Evolutionary conservation across 2,113 vertebrate genomes (phyloP), one percentile per base, ranked within the genome.

Genomic region (Pterophyllum scalare): DNA sequence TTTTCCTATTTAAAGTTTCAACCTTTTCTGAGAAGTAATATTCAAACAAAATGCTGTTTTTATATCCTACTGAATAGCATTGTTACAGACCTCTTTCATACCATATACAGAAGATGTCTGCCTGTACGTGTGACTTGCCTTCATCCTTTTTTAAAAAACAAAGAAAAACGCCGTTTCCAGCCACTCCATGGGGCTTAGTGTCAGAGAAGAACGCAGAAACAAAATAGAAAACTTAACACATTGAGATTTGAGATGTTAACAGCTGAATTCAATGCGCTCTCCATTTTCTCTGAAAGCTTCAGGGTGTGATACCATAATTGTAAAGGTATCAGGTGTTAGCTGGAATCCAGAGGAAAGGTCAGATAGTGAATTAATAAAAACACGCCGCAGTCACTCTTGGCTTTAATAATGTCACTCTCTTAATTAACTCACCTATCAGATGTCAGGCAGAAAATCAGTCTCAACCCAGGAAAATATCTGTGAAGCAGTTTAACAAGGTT

Each of bases 351-450:
- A 79, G 70, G 75, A 91, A 93, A 93, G 91, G 92, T 92, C 91
- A 92, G 79, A 75, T 81, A 84, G 91, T 90, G 91, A 92, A 92
- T 94, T 90, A 91, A 93, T 91, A 91, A 93, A 93, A 93, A 87
- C 89, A 93, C 28, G 28, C 75, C 72, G 46, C 87, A 89, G 40
- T 89, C 88, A 83, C 75, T 86, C 84, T 59, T 79, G 58, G 77
- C 87, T 91, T 89, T 92, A 90, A 94, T 94, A 94, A 95, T 93
- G 92, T 85, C 92, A 92, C 49, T 76, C 80, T 92, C 89, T 94
- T 91, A 93, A 94, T 94, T 93, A 93, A 92, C 87, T 94, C 82
- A 67, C 87, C 72, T 75, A 64, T 87, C 80, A 84, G 80, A 70
- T 80, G 80, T 85, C 89, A 87, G 72, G 33, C 74, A 31, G 70